Conservation (phyloP, 2,797 vertebrate species). For the Spea hammondii region DNA sequence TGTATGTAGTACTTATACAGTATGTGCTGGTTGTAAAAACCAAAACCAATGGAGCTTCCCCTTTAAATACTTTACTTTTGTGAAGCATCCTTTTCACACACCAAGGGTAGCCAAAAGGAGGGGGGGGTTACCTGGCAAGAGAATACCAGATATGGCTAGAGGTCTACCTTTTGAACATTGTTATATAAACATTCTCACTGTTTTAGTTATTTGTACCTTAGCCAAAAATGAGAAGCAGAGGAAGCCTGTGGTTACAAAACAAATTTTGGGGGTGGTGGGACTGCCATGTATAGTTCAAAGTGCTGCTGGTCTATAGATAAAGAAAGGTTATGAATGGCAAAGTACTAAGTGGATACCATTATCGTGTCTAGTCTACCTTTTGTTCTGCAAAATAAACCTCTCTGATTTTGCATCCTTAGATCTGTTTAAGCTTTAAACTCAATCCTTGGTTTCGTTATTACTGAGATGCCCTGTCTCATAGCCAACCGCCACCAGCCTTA, state of each 20-base stretch:
- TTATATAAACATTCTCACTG: too few species aligned
- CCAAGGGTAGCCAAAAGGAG: too few species aligned
- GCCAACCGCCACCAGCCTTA: neutral
- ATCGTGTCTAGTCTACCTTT: neutral
- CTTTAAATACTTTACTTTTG: too few species aligned
- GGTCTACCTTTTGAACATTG: too few species aligned
- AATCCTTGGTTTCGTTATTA: neutral
- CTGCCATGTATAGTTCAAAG: neutral
- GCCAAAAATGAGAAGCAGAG: neutral
- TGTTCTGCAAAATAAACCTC: conserved; percentile 24
- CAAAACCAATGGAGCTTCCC: too few species aligned
- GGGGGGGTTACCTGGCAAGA: too few species aligned
- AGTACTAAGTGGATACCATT: neutral
- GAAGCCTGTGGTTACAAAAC: neutral
- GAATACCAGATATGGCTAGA: too few species aligned
- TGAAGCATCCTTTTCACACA: too few species aligned
- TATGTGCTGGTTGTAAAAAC: too few species aligned
- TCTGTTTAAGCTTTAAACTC: conserved; percentile 9
- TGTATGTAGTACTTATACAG: too few species aligned
- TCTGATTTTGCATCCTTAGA: neutral
- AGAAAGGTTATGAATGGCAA: neutral
- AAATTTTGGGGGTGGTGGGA: neutral
- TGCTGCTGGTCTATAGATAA: neutral
- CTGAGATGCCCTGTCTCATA: conserved; percentile 9
- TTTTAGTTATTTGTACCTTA: too few species aligned